Percentiles rank a stretch among this genome's conserved stretches.
These are phyloP conservation scores for Helicoverpa assulta DNA, from an alignment of 2,888 invertebrate genomes.

Conservation along the genomic window DNA sequence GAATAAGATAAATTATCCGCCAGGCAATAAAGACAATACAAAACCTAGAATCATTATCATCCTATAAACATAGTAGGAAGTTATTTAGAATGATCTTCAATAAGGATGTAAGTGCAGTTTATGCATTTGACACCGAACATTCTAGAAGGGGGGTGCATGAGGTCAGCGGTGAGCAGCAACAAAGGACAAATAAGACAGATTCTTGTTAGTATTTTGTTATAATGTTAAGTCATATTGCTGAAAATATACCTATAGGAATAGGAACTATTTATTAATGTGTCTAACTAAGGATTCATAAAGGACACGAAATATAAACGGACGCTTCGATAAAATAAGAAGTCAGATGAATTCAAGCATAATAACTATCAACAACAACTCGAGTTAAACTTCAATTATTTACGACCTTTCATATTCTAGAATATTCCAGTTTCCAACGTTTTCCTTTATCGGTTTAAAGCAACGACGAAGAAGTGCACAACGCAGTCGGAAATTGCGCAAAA, in stretches of 20 bases:
- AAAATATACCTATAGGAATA: no score
- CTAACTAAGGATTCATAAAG: no score
- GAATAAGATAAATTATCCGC: no score
- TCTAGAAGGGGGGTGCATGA: slow-evolving; percentile 28
- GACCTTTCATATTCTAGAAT: background rate
- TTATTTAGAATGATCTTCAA: slow-evolving; percentile 16
- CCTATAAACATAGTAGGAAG: background rate
- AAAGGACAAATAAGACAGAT: slow-evolving; percentile 8
- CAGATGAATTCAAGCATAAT: no score
- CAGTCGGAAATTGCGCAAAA: background rate
- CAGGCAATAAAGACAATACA: no score
- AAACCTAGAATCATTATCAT: background rate
- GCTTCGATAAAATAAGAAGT: no score
- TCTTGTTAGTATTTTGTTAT: background rate
- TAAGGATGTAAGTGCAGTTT: slow-evolving; percentile 47
- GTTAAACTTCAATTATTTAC: background rate
- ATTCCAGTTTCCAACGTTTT: background rate
- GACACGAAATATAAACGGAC: no score
- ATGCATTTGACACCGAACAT: slow-evolving; percentile 39
- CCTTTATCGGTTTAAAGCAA: background rate
- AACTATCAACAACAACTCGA: background rate
- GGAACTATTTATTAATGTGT: no score
- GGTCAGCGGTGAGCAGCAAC: slow-evolving; percentile 23
- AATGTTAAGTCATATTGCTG: no score
- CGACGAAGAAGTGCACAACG: background rate